phyloP scores from a whole-genome alignment of 2,113 vertebrate species.

The Caracal caracal region DNA sequence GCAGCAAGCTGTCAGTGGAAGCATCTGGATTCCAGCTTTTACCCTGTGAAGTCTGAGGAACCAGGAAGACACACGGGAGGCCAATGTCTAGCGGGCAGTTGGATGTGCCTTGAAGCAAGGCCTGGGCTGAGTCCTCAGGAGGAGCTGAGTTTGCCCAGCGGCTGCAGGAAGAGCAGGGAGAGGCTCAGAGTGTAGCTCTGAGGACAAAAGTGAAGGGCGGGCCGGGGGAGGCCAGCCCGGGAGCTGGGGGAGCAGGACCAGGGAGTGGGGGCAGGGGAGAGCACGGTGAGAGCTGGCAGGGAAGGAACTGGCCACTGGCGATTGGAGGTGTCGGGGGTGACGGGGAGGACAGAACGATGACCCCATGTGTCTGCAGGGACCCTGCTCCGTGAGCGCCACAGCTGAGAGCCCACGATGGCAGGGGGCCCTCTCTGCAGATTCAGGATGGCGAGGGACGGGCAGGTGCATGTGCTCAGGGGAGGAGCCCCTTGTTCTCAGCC shows the following conservation, averaged over 20 bases:
- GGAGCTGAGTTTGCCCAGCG: background rate
- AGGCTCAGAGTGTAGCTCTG: background rate
- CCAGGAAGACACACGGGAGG: background rate
- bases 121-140: background rate
- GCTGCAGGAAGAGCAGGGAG: rapidly evolving
- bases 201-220: background rate
- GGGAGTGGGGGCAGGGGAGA: background rate
- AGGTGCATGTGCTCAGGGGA: background rate
- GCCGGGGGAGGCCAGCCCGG: background rate
- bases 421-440: background rate
- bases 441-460: background rate
- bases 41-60: background rate
- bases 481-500: background rate
- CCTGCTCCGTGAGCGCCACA: rapidly evolving
- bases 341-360: background rate
- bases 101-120: background rate
- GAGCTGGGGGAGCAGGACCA: background rate
- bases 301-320: rapidly evolving
- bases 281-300: background rate
- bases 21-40: background rate
- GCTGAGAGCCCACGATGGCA: background rate
- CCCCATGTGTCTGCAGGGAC: too few relatives aligned
- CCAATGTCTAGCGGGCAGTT: background rate
- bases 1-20: background rate
- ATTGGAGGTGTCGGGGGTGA: background rate